Conservation (phyloP, 2,888 invertebrate species). For the Drosophila multiciliata region DNA sequence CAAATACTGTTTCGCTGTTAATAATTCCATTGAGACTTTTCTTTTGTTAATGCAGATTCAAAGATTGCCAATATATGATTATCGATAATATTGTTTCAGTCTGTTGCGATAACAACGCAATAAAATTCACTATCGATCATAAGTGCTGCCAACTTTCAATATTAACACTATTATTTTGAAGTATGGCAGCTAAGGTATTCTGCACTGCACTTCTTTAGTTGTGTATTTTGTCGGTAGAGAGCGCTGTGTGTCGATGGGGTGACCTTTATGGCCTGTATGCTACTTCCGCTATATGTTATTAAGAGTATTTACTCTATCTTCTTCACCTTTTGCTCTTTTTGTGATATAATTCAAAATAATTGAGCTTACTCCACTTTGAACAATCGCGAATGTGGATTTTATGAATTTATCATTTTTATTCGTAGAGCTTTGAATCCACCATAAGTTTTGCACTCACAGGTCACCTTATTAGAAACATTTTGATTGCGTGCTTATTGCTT, state of each 20-base stretch:
- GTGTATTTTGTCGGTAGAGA: not conserved
- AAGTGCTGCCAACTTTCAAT: not conserved
- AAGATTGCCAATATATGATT: not conserved
- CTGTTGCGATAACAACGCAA: not conserved
- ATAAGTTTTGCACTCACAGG: not conserved
- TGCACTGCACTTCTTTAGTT: not conserved
- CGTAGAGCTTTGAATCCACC: not conserved
- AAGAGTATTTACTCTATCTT: not conserved
- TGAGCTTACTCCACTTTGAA: not conserved
- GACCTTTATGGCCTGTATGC: not conserved
- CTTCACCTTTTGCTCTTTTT: not conserved
- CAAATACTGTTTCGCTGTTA: not conserved
- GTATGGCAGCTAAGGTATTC: not conserved
- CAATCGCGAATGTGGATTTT: not conserved
- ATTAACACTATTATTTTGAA: not conserved
- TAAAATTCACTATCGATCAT: slow-evolving; percentile 3
- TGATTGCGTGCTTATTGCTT: not conserved
- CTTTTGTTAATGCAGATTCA: not conserved
- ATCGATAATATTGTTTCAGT: slow-evolving; percentile 1
- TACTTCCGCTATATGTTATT: not conserved
- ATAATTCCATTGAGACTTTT: slow-evolving; percentile 13
- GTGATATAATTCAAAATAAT: not conserved
- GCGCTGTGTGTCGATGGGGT: not conserved
- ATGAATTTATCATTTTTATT: not conserved
- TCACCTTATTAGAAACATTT: not conserved